Evolutionary conservation across 1,140 invertebrate genomes (phyloP).

Genomic region (Elymnias hypermnestra): DNA sequence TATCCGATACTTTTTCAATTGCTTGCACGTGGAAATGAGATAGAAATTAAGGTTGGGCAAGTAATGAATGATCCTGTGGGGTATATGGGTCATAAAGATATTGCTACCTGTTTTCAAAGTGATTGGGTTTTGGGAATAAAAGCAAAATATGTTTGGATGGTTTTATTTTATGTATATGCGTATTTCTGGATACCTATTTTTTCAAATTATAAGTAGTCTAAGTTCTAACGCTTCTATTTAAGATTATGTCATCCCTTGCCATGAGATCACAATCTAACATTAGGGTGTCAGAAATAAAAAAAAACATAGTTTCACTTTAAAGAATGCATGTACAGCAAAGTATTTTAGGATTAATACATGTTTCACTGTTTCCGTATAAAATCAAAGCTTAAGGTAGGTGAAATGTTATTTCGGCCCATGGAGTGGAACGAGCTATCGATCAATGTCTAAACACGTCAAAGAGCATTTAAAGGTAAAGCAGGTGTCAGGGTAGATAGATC

Average conservation of each 20-base stretch:
- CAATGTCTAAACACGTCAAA: slow-evolving; percentile 46
- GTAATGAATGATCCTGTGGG: slow-evolving; percentile 8
- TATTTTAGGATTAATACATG: too few relatives aligned
- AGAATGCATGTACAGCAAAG: too few relatives aligned
- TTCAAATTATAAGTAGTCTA: too few relatives aligned
- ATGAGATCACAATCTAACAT: too few relatives aligned
- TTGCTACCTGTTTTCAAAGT: neutral
- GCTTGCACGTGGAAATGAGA: slow-evolving; percentile 26
- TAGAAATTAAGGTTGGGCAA: slow-evolving; percentile 35
- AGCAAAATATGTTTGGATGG: too few relatives aligned
- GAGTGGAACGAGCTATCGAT: slow-evolving; percentile 46
- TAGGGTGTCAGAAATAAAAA: too few relatives aligned
- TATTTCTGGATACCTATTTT: too few relatives aligned
- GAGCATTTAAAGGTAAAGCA: slow-evolving; percentile 38
- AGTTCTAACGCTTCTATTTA: too few relatives aligned
- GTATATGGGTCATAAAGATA: slow-evolving; percentile 6
- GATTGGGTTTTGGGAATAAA: too few relatives aligned
- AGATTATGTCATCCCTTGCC: too few relatives aligned
- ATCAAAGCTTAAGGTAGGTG: slow-evolving; percentile 8
- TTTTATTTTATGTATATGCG: too few relatives aligned
- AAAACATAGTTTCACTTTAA: too few relatives aligned
- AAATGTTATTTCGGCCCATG: slow-evolving; percentile 15
- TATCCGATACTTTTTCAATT: slow-evolving; percentile 42
- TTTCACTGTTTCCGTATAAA: slow-evolving; percentile 1
- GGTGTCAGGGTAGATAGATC: slow-evolving; percentile 45